Conservation (phyloP, 2,888 invertebrate species). For the Harpalus rufipes region DNA sequence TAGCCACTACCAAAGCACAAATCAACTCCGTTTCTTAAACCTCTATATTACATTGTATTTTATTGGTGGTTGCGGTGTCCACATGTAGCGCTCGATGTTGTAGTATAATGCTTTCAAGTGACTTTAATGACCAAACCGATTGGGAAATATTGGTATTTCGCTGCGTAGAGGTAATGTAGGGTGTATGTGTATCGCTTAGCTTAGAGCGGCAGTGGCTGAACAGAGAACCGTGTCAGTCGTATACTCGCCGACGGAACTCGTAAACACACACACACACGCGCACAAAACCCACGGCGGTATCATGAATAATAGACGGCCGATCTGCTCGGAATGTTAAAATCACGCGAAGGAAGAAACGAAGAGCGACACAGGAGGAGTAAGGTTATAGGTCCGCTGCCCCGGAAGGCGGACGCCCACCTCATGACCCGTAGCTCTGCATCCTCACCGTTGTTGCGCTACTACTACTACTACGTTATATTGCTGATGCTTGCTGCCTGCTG, state of each 20-base stretch:
- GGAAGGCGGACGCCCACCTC: slow-evolving; percentile 30
- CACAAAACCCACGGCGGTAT: slow-evolving; percentile 62
- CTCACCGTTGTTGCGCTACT: slow-evolving; percentile 16
- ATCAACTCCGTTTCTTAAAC: not conserved
- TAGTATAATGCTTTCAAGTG: too few relatives aligned
- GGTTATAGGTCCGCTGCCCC: slow-evolving; percentile 47
- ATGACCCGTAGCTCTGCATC: slow-evolving; percentile 47
- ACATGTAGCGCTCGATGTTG: too few relatives aligned
- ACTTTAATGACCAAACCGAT: too few relatives aligned
- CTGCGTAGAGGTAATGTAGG: too few relatives aligned
- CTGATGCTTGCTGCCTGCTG: slow-evolving; percentile 53
- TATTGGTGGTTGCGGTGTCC: too few relatives aligned
- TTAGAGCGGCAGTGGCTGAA: not conserved
- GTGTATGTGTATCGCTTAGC: not conserved
- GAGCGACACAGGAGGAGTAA: slow-evolving; percentile 44
- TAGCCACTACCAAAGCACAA: too few relatives aligned
- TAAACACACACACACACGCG: slow-evolving; percentile 55
- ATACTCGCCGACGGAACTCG: slow-evolving; percentile 51
- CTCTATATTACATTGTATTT: too few relatives aligned
- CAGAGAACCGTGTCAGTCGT: slow-evolving; percentile 15
- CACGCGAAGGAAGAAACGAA: slow-evolving; percentile 63
- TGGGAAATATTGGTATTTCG: too few relatives aligned
- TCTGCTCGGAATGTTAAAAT: slow-evolving; percentile 73
- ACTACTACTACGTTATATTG: slow-evolving; percentile 8
- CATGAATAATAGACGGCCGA: slow-evolving; percentile 67